Evolutionary conservation across 2,113 vertebrate species (phyloP), one percentile per base, ranked within the genome.

Genomic region (Austrofundulus limnaeus): DNA sequence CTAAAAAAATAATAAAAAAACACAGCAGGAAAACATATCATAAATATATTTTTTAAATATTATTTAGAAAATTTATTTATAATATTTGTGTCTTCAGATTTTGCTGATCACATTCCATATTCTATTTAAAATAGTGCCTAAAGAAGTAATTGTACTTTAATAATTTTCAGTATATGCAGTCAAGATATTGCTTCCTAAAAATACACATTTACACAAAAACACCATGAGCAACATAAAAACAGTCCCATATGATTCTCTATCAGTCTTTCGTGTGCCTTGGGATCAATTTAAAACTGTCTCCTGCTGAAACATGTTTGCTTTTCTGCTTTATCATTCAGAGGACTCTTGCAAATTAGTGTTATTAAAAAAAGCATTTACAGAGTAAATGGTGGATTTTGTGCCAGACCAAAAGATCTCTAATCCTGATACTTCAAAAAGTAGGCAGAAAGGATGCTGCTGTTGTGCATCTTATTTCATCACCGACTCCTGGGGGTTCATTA

Each of bases 1-100:
- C 97, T 98, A 85, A 17, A 87, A 4, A 89, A 82, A 79, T 55
- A 55, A 0, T n/a, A n/a, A n/a, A 37, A 34, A 2, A 14, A 57
- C 13, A 43, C 10, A 13, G 15, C 2, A 59, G 11, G 62, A 34
- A 12, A 21, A 53, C 11, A 16, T 17, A 49, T 16, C 28, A 14
- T 17, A 17, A 46, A 34, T 34, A n/a, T 21, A 0, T 48, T 0
- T 28, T 24, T n/a, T 7, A 10, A 67, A 21, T 11, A 10, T 11
- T 21, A 14, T 28, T 28, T 28, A 4, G 25, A 28, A 28, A 28
- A 4, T 7, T 4, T 28, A 7, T 28, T 28, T 28, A 28, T 28
- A 7, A 4, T 28, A 28, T 4, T 4, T 28, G 25, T 3, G 25
- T 28, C 25, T 7, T 28, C 25, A 28, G 3, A 28, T 28, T 28